phyloP scores from a whole-genome alignment of 2,113 vertebrate genomes.

The Bagarius yarrelli region DNA sequence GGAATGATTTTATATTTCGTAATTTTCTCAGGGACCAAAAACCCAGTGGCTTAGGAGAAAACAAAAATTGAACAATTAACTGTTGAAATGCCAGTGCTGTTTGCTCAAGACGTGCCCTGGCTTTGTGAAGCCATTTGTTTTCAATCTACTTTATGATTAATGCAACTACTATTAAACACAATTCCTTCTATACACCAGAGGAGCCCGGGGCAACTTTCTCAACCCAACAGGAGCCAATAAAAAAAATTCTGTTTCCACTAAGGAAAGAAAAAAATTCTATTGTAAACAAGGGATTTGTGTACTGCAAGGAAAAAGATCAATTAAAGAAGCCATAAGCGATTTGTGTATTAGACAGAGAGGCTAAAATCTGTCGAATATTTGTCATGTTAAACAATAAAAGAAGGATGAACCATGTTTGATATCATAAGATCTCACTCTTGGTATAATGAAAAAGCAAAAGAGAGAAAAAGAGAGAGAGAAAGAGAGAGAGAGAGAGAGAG shows the following conservation, averaged over 20 bases:
- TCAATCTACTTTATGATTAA: conserved; percentile 14
- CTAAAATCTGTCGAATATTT: background rate
- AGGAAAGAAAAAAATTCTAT: background rate
- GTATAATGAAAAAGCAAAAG: background rate
- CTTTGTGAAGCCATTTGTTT: conserved; percentile 8
- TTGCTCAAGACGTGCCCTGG: background rate
- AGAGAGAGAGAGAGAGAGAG: too few relatives aligned
- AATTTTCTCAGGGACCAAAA: background rate
- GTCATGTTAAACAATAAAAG: background rate
- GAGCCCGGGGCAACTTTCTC: conserved; percentile 1
- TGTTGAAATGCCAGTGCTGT: background rate
- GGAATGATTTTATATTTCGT: conserved; percentile 15
- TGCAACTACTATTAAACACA: background rate
- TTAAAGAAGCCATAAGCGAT: background rate
- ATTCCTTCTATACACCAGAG: background rate
- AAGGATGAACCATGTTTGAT: background rate
- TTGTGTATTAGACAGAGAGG: too few relatives aligned
- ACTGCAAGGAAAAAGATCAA: background rate
- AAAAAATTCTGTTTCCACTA: background rate
- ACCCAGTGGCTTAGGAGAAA: background rate
- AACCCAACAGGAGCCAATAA: conserved; percentile 12
- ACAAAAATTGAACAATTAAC: background rate
- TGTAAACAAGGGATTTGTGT: background rate
- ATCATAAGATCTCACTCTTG: background rate
- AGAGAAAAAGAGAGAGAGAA: too few relatives aligned